phyloP scores from a whole-genome alignment of 1,140 invertebrate genomes.

The Macrobrachium nipponense region DNA sequence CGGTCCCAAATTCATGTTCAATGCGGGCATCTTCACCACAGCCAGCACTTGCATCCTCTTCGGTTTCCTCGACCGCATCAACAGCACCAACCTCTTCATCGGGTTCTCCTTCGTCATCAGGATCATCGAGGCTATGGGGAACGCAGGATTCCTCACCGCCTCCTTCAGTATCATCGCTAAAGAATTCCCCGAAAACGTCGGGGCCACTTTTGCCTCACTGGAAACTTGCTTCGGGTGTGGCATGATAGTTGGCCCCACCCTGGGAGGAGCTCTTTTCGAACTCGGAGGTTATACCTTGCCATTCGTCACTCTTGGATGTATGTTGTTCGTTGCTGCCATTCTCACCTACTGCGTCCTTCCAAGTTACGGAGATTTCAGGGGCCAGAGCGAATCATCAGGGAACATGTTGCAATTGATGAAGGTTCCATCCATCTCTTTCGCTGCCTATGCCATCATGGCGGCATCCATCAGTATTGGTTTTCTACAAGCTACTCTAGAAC shows the following conservation, averaged over 20 bases:
- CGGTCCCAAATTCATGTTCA: slow-evolving; percentile 89
- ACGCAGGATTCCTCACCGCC: slow-evolving; percentile 91
- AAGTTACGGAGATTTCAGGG: slow-evolving; percentile 69
- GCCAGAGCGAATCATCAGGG: slow-evolving; percentile 63
- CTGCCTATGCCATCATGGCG: slow-evolving; percentile 78
- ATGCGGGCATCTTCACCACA: slow-evolving; percentile 87
- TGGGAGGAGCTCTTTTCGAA: slow-evolving; percentile 84
- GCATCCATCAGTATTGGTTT: slow-evolving; percentile 86
- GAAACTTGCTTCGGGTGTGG: slow-evolving; percentile 93
- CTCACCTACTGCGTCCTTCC: slow-evolving; percentile 82
- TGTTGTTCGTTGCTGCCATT: slow-evolving; percentile 81
- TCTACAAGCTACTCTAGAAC: slow-evolving; percentile 83
- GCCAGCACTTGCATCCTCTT: slow-evolving; percentile 70
- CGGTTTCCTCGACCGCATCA: slow-evolving; percentile 82
- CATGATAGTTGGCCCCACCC: slow-evolving; percentile 85
- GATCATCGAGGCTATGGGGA: slow-evolving; percentile 89
- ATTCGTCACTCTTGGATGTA: slow-evolving; percentile 84
- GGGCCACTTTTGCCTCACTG: slow-evolving; percentile 87
- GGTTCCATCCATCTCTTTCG: slow-evolving; percentile 70
- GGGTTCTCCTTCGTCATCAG: slow-evolving; percentile 86
- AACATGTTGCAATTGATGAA: slow-evolving; percentile 64
- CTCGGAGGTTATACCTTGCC: slow-evolving; percentile 87
- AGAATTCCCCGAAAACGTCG: slow-evolving; percentile 90
- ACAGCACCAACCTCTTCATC: slow-evolving; percentile 85
- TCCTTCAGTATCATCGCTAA: slow-evolving; percentile 92